phyloP scores from a whole-genome alignment of 2,888 invertebrate species.

The Heliconius cydno region DNA sequence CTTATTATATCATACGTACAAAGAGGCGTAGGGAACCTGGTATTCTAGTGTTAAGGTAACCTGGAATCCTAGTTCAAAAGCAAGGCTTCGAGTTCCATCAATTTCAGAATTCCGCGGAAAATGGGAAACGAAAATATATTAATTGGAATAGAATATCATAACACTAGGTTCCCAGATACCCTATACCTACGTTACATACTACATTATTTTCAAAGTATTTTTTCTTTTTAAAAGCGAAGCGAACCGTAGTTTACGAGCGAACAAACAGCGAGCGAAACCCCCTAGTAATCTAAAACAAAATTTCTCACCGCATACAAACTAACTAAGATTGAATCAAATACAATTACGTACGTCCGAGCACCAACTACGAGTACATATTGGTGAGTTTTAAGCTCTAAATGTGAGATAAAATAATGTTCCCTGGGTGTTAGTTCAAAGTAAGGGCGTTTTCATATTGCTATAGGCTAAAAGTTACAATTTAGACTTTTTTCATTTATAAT shows the following conservation, averaged over 20 bases:
- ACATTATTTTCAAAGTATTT: too few relatives aligned
- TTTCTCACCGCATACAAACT: background rate
- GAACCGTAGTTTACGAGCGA: background rate
- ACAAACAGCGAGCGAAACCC: background rate
- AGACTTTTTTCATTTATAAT: background rate
- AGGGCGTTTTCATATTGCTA: background rate
- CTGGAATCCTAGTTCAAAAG: too few relatives aligned
- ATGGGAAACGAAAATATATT: background rate
- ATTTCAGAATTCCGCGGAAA: background rate
- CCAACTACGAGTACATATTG: constrained; percentile 30
- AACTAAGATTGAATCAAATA: background rate
- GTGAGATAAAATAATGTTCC: constrained; percentile 31
- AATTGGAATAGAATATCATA: background rate
- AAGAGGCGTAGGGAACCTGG: too few relatives aligned
- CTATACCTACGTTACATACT: background rate
- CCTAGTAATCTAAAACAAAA: background rate
- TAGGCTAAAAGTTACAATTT: background rate
- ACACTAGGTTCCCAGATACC: background rate
- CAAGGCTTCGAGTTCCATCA: background rate
- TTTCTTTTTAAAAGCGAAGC: background rate
- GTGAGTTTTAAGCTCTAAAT: constrained; percentile 34
- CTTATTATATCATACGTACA: too few relatives aligned
- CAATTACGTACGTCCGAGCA: constrained; percentile 29
- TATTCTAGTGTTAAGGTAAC: too few relatives aligned
- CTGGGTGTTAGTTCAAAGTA: constrained; percentile 8